Percentiles rank a stretch among this genome's conserved stretches.
phyloP scores from a whole-genome alignment of 2,888 invertebrate species.

The Brenthis ino region DNA sequence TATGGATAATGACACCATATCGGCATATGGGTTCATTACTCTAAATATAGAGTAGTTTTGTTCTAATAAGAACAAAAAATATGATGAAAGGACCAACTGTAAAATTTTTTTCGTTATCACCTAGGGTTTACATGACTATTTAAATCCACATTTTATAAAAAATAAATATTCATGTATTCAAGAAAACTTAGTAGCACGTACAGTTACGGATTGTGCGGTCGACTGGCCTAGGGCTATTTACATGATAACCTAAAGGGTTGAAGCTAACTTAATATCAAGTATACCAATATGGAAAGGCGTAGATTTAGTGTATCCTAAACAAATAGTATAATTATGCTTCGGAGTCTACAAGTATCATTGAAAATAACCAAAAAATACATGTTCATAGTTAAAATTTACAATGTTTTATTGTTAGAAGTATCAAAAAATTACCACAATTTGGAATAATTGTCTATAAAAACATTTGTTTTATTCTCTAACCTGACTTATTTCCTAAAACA shows the following conservation, averaged over 20 bases:
- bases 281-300: background rate
- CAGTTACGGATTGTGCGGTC: conserved; percentile 14
- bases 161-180: conserved; percentile 14
- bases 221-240: conserved; percentile 22
- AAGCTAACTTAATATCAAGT: conserved; percentile 19
- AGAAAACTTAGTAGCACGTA: conserved; percentile 8
- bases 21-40: no score
- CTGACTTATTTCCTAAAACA: no score
- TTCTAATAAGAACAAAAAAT: background rate
- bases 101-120: background rate
- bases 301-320: background rate
- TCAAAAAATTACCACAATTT: no score
- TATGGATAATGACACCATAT: no score
- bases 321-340: no score
- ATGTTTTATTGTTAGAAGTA: no score
- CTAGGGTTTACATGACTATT: background rate
- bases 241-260: conserved; percentile 6
- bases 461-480: no score
- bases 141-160: conserved; percentile 8
- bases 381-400: no score
- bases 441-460: no score
- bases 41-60: no score
- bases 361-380: no score
- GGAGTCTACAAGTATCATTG: no score
- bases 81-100: background rate